Conservation (phyloP, 2,797 vertebrate genomes). For the Hemibagrus guttatus region DNA sequence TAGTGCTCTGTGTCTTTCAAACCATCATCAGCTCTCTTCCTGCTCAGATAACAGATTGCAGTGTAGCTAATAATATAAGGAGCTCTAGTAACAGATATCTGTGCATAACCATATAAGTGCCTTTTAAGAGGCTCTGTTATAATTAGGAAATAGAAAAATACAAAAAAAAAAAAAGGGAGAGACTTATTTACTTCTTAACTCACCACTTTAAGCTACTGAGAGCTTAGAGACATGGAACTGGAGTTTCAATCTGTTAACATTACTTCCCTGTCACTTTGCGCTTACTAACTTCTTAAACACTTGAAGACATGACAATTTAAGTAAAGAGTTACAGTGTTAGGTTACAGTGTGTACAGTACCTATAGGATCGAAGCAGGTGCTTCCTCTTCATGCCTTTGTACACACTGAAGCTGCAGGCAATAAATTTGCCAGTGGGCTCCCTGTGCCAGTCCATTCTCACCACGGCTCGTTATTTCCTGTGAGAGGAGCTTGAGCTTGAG, state of each 20-base stretch:
- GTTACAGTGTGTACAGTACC: constrained; percentile 28
- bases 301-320: neutral
- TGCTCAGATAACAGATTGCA: neutral
- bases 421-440: constrained; percentile 27
- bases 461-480: neutral
- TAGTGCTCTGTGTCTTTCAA: neutral
- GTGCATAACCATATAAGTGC: neutral
- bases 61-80: neutral
- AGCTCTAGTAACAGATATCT: neutral
- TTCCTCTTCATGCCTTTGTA: constrained; percentile 53
- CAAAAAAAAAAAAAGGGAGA: neutral
- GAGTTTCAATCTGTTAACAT: neutral
- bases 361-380: constrained; percentile 55
- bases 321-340: neutral
- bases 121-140: neutral
- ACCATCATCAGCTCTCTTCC: neutral
- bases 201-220: constrained; percentile 26
- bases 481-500: neutral
- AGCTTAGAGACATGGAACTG: constrained; percentile 8
- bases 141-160: neutral
- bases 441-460: constrained; percentile 36
- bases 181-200: constrained; percentile 3
- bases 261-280: neutral
- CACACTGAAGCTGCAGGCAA: constrained; percentile 5
- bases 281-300: neutral